A percentile compares a stretch with the other conserved stretches of the same genome.
Evolutionary conservation across 2,113 vertebrate genomes (phyloP).

Genomic region (Propithecus coquereli): DNA sequence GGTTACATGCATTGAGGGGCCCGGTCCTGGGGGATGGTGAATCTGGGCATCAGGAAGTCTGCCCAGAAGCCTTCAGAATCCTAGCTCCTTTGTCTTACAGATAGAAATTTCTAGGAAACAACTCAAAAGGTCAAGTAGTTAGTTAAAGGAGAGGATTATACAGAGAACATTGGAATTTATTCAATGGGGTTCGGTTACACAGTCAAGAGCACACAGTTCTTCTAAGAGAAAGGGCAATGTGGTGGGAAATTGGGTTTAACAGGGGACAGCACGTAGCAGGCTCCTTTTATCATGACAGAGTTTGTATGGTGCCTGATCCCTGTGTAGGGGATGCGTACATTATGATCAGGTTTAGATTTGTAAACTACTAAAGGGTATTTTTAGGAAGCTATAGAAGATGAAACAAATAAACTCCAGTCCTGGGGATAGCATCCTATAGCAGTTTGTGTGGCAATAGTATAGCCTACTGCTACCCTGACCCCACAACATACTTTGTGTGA

Average conservation of each 20-base stretch:
- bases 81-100: too few species aligned
- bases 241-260: neutral
- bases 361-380: neutral
- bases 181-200: too few species aligned
- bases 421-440: neutral
- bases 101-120: too few species aligned
- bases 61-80: too few species aligned
- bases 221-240: neutral
- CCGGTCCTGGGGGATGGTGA: too few species aligned
- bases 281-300: neutral
- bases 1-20: too few species aligned
- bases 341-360: neutral
- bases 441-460: neutral
- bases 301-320: neutral
- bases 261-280: neutral
- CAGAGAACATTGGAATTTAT: too few species aligned
- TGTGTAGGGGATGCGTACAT: neutral
- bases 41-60: too few species aligned
- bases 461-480: neutral
- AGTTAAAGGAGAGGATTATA: too few species aligned
- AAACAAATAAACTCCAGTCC: neutral
- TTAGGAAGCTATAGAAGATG: neutral
- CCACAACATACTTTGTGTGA: neutral
- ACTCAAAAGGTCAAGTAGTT: too few species aligned
- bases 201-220: neutral